Evolutionary conservation across 2,113 vertebrate genomes (phyloP), one percentile per base, ranked within the genome.

Genomic region (Chlorocebus sabaeus): DNA sequence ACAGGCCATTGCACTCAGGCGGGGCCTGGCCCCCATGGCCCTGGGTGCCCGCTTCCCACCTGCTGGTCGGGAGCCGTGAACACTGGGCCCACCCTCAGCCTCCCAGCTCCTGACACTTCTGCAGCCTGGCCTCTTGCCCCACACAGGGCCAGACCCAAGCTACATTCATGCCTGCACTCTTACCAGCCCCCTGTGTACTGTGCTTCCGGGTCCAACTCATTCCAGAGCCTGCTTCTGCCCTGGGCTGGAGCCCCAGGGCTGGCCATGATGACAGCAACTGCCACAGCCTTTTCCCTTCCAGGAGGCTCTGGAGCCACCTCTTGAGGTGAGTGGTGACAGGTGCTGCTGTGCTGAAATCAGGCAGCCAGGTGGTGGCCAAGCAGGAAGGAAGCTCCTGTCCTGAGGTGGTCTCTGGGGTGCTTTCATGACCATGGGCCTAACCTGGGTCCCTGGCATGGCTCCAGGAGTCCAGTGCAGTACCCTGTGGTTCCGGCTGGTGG

Each of bases 1-100:
- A 9, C 3, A 14, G 35, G 57, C 23, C 3, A 1, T 0, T 8
- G 59, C 43, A 13, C 40, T 8, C n/a, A 67, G 30, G 50, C 3
- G 1, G 35, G 10, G 43, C 30, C 55, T 9, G 43, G 81, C 12
- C 18, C 38, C 35, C 52, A 40, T 2, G 4, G 40, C 14, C 2
- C 6, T 10, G 45, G 35, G 38, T 8, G 6, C 3, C 40, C 6
- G 48, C 30, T 72, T 6, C 22, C 22, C 3, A 13, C 43, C 52
- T 55, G 50, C 73, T 32, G 30, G 17, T n/a, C 1, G 0, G 48
- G 45, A 40, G 52, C 8, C 2, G 35, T 35, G 40, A 16, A 70
- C 7, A 27, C 13, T 2, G 11, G n/a, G 22, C 52, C 55, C 12
- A 48, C 25, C 8, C 43, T 18, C 11, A 45, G 43, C 55, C n/a